A percentile compares a stretch with the other conserved stretches of the same genome.
Conservation (phyloP, 1,140 invertebrate genomes). For the Vanessa atalanta region DNA sequence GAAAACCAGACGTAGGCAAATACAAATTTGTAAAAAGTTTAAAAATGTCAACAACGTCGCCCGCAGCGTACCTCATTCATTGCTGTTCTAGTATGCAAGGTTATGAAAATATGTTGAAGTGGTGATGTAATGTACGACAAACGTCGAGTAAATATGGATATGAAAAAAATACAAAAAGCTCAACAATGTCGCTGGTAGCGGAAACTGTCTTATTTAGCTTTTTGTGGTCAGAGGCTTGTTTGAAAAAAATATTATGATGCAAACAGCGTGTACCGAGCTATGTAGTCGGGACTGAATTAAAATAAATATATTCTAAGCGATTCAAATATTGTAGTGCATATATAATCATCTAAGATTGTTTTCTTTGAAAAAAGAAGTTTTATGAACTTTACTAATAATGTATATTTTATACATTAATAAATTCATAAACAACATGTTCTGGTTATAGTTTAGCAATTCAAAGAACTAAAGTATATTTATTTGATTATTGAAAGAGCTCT, state of each 20-base stretch:
- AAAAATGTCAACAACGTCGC: constrained; percentile 1
- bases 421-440: too few relatives aligned
- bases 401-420: too few relatives aligned
- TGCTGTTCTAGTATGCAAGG: constrained; percentile 6
- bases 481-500: too few relatives aligned
- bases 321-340: too few relatives aligned
- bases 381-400: too few relatives aligned
- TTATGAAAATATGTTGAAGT: neutral
- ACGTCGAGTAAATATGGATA: constrained; percentile 7
- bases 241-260: neutral
- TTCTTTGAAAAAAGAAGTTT: too few relatives aligned
- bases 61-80: neutral
- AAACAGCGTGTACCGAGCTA: neutral
- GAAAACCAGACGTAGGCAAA: constrained; percentile 3
- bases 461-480: too few relatives aligned
- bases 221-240: constrained; percentile 8
- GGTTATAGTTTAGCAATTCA: too few relatives aligned
- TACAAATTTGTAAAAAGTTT: neutral
- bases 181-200: constrained; percentile 23
- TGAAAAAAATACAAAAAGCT: constrained; percentile 15
- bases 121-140: constrained; percentile 6
- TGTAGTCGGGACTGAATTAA: neutral
- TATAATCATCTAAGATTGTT: too few relatives aligned
- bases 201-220: constrained; percentile 14
- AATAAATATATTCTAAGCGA: neutral